A percentile compares a stretch with the other conserved stretches of the same genome.
These are phyloP conservation scores for Pemphigus obesinymphae DNA, from an alignment of 1,140 invertebrate genomes.

Conservation along the genomic window DNA sequence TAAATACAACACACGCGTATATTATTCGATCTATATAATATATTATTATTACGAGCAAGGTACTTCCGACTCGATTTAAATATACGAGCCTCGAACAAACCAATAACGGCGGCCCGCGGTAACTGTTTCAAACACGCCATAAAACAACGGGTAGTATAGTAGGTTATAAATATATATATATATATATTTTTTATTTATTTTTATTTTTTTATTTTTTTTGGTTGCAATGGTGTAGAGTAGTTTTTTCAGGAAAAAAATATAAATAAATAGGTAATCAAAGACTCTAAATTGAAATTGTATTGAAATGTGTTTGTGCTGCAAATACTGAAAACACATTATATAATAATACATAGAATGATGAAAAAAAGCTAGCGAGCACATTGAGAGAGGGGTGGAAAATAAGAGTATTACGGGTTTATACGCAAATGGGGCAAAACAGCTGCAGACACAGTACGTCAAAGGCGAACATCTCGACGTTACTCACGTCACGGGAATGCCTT, in stretches of 20 bases:
- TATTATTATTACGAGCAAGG: too few species aligned
- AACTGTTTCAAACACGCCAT: slow-evolving; percentile 18
- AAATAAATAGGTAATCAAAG: slow-evolving; percentile 28
- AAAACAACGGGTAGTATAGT: not conserved
- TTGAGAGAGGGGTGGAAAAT: not conserved
- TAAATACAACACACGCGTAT: too few species aligned
- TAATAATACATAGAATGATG: not conserved
- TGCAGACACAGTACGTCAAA: slow-evolving; percentile 5
- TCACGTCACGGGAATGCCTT: not conserved
- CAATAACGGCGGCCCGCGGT: not conserved
- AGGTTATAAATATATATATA: too few species aligned
- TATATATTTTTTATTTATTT: too few species aligned
- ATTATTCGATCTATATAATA: too few species aligned
- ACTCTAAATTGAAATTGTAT: slow-evolving; percentile 32
- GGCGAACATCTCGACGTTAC: slow-evolving; percentile 6
- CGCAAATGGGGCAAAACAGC: slow-evolving; percentile 20
- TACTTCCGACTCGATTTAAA: not conserved
- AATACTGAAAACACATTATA: not conserved
- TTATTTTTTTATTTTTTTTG: too few species aligned
- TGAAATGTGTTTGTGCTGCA: not conserved
- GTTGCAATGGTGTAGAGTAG: not conserved
- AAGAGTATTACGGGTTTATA: slow-evolving; percentile 9
- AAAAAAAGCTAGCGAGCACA: too few species aligned
- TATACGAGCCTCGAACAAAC: not conserved
- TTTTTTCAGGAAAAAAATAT: not conserved